Evolutionary conservation across 2,888 invertebrate species (phyloP), one percentile per base, ranked within the genome.

Genomic region (Fragum whitleyi): DNA sequence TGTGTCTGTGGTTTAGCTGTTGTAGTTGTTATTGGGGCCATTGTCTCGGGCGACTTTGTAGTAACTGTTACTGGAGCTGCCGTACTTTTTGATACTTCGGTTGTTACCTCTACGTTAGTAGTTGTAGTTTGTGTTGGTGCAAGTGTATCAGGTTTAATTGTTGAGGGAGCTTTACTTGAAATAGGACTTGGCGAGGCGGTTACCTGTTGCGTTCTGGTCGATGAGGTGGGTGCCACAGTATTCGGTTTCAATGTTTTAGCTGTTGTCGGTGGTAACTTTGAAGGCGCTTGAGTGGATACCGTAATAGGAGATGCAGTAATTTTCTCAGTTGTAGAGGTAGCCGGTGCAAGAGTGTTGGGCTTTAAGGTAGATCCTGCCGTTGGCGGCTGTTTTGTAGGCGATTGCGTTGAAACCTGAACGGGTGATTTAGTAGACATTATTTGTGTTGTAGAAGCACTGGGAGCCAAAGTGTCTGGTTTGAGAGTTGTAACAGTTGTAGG

Each of bases 401-500:
- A 1, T 32, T 55, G 23, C 23, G 39, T 72, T 9, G 72, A 19
- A 28, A 59, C 61, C 23, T 59, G 19, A 21, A 26, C 32, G 32
- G 72, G 32, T 42, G 61, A 21, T 36, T 39, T 6, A 1, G 59
- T 72, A 21, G 61, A 26, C 36, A 28, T 6, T 26, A 19, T 9
- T n/a, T 36, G 16, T 57, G 53, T 26, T 9, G 42, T 21, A 0
- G 51, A 59, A n/a, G 28, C 57, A 47, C 7, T 47, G 9, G 62
- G 19, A 5, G 62, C 16, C 0, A 59, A 2, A 19, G 75, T 42
- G 26, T 26, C 11, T 29, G 59, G 47, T 28, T 47, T 61, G n/a
- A 53, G 23, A n/a, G 57, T 36, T 26, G 26, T 36, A 6, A 53
- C 29, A 23, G 75, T 29, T 39, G 28, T 75, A 11, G 67, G 16